phyloP scores from a whole-genome alignment of 2,113 vertebrate species.

The Crotalus viridis region DNA sequence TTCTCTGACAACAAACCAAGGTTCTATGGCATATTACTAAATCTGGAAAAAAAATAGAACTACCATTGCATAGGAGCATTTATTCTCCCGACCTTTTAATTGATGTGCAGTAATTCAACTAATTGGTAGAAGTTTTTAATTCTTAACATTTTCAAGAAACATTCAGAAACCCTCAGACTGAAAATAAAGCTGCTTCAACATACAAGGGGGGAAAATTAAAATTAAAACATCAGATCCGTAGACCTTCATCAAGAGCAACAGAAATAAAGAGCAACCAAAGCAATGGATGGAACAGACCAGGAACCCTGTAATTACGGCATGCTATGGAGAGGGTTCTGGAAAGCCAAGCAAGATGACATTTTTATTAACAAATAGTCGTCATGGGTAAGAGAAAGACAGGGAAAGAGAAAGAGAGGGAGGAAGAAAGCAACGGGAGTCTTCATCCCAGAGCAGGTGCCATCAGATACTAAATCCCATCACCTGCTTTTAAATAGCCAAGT shows the following conservation, averaged over 20 bases:
- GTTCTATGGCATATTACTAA: constrained; percentile 61
- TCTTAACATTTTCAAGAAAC: constrained; percentile 63
- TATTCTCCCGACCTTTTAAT: constrained; percentile 58
- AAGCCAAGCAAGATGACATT: constrained; percentile 92
- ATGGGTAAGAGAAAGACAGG: constrained; percentile 79
- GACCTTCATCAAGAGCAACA: constrained; percentile 72
- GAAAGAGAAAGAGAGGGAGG: constrained; percentile 71
- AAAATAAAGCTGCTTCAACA: constrained; percentile 70
- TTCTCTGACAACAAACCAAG: constrained; percentile 62
- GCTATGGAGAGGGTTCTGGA: constrained; percentile 91
- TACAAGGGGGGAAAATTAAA: constrained; percentile 60
- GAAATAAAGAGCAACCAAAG: constrained; percentile 80
- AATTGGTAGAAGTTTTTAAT: constrained; percentile 50
- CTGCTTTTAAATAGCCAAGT: constrained; percentile 81
- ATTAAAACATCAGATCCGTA: constrained; percentile 69
- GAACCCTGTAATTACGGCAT: constrained; percentile 92
- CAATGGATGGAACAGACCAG: constrained; percentile 81
- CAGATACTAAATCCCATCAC: constrained; percentile 83
- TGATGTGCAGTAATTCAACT: constrained; percentile 49
- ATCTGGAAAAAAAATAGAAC: constrained; percentile 64
- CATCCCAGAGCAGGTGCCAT: constrained; percentile 76
- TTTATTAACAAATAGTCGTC: constrained; percentile 84
- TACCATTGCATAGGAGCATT: constrained; percentile 54
- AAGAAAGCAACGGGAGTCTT: constrained; percentile 71
- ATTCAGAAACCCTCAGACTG: constrained; percentile 69